These are phyloP conservation scores for Psix sp. DNA, from an alignment of 1,140 invertebrate genomes.

Conservation along the genomic window DNA sequence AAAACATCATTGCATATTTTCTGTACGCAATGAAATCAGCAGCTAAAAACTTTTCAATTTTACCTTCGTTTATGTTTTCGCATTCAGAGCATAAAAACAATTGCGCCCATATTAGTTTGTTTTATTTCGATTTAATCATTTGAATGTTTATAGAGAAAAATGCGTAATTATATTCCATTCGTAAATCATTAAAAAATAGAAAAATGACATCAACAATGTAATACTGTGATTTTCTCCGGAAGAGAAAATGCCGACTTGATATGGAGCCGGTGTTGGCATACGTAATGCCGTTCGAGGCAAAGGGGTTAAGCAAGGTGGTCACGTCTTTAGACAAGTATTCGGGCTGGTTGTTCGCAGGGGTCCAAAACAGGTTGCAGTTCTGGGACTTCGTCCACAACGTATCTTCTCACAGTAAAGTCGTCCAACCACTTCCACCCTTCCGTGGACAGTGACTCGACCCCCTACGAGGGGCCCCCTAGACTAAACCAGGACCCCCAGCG, in stretches of 20 bases:
- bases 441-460: conserved; percentile 46
- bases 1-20: no score
- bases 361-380: conserved; percentile 60
- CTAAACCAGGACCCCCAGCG: conserved; percentile 64
- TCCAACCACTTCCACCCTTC: conserved; percentile 58
- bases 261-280: conserved; percentile 22
- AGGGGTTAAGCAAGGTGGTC: conserved; percentile 55
- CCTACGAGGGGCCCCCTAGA: conserved; percentile 41
- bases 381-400: conserved; percentile 65
- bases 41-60: no score
- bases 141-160: no score
- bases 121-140: no score
- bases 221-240: conserved; percentile 42
- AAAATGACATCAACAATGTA: neutral
- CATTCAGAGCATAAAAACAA: no score
- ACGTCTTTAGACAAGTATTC: conserved; percentile 38
- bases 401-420: conserved; percentile 75
- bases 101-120: no score
- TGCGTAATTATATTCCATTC: no score
- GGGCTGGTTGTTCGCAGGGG: conserved; percentile 61
- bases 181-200: no score
- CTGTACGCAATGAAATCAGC: no score
- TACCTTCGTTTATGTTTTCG: no score
- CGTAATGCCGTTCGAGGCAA: conserved; percentile 25
- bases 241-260: conserved; percentile 47